phyloP scores from a whole-genome alignment of 2,888 invertebrate species.

The Opisthograptis luteolata region DNA sequence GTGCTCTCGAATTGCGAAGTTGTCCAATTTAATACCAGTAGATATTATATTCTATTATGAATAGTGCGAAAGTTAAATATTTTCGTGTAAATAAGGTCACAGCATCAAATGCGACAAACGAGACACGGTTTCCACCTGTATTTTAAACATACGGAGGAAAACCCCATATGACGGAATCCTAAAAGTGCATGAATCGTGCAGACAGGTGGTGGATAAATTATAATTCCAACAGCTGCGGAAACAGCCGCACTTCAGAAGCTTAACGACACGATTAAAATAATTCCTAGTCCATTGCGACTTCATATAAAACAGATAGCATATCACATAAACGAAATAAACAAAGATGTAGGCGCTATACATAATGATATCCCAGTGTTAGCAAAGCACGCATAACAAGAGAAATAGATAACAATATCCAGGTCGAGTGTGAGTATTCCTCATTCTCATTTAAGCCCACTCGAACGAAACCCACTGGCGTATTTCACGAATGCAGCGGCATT shows the following conservation, averaged over 20 bases:
- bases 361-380: slow-evolving; percentile 19
- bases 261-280: slow-evolving; percentile 58
- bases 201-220: slow-evolving; percentile 73
- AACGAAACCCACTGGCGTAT: slow-evolving; percentile 50
- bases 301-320: too few species aligned
- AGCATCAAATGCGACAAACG: background rate
- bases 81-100: background rate
- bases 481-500: slow-evolving; percentile 55
- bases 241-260: slow-evolving; percentile 57
- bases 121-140: slow-evolving; percentile 2
- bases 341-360: slow-evolving; percentile 9
- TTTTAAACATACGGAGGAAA: too few species aligned
- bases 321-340: too few species aligned
- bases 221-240: slow-evolving; percentile 69
- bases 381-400: slow-evolving; percentile 32
- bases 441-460: slow-evolving; percentile 53
- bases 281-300: slow-evolving; percentile 45
- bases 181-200: slow-evolving; percentile 47
- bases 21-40: slow-evolving; percentile 9
- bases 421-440: slow-evolving; percentile 53
- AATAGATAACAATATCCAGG: slow-evolving; percentile 42
- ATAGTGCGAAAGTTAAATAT: background rate
- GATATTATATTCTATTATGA: slow-evolving; percentile 5
- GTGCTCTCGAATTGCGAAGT: slow-evolving; percentile 8
- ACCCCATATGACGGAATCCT: slow-evolving; percentile 39